Conservation (phyloP, 2,113 vertebrate species). For the Scartelaos histophorus region DNA sequence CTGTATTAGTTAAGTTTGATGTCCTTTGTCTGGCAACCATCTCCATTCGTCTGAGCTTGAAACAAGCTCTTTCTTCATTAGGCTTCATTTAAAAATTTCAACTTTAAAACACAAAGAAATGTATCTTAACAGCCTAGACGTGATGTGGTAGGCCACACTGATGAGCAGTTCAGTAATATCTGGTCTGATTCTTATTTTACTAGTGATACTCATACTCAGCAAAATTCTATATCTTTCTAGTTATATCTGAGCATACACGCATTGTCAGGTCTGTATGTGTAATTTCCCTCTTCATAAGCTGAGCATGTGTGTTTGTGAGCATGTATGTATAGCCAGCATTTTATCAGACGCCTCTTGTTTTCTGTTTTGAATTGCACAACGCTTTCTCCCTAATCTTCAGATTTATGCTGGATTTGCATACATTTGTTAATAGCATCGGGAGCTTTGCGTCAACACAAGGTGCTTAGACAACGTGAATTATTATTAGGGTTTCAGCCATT, state of each 20-base stretch:
- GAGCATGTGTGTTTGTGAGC: constrained; percentile 22
- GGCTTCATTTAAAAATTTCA: background rate
- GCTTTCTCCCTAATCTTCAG: constrained; percentile 74
- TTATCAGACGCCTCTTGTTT: constrained; percentile 69
- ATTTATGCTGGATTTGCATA: constrained; percentile 78
- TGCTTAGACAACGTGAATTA: constrained; percentile 75
- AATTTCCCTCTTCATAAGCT: constrained; percentile 41
- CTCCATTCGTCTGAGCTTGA: background rate
- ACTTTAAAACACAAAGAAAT: background rate
- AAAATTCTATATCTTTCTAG: constrained; percentile 56
- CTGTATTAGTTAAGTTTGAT: background rate
- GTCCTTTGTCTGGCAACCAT: background rate
- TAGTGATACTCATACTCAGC: constrained; percentile 59
- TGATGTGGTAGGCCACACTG: background rate
- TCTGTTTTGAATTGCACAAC: constrained; percentile 66
- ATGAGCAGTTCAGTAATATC: background rate
- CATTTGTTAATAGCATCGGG: constrained; percentile 71
- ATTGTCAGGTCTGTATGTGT: constrained; percentile 51
- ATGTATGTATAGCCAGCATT: constrained; percentile 50
- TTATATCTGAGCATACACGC: constrained; percentile 47
- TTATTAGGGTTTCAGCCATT: constrained; percentile 77
- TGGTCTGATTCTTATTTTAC: background rate
- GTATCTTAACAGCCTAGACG: background rate
- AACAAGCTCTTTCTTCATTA: background rate
- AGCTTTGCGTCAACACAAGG: constrained; percentile 71